Conservation (phyloP, 2,797 vertebrate species). For the Peromyscus eremicus region DNA sequence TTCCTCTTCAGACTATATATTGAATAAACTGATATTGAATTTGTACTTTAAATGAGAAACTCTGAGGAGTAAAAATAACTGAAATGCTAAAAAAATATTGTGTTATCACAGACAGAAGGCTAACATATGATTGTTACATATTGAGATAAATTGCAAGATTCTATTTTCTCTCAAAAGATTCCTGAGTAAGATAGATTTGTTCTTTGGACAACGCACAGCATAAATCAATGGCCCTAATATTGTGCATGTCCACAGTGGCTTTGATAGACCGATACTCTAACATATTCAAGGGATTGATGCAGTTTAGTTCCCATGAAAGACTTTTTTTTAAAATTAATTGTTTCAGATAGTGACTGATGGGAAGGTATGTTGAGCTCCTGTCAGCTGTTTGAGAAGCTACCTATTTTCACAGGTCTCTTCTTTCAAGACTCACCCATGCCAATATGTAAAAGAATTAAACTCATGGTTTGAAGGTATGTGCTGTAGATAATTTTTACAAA, state of each 20-base stretch:
- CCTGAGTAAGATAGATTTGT: slow-evolving; percentile 13
- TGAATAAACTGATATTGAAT: slow-evolving; percentile 78
- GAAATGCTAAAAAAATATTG: slow-evolving; percentile 19
- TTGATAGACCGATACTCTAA: background rate
- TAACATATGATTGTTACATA: slow-evolving; percentile 6
- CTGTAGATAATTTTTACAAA: background rate
- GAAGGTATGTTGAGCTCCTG: background rate
- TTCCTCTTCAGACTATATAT: slow-evolving; percentile 53
- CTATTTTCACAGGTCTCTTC: background rate
- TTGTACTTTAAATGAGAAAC: slow-evolving; percentile 52
- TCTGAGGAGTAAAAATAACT: slow-evolving; percentile 79
- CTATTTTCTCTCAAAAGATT: slow-evolving; percentile 42
- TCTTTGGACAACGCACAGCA: slow-evolving; percentile 35
- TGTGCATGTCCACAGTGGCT: background rate
- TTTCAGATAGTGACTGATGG: background rate
- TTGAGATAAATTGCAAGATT: slow-evolving; percentile 51
- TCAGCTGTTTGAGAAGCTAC: background rate
- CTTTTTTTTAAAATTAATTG: background rate
- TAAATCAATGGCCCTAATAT: slow-evolving; percentile 24
- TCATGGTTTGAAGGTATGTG: background rate
- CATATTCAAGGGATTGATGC: background rate
- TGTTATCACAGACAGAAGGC: slow-evolving; percentile 36
- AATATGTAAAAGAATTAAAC: background rate
- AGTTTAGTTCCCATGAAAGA: background rate
- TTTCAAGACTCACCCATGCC: background rate